Conservation (phyloP, 2,113 vertebrate species). For the Odontophorus gujanensis region DNA sequence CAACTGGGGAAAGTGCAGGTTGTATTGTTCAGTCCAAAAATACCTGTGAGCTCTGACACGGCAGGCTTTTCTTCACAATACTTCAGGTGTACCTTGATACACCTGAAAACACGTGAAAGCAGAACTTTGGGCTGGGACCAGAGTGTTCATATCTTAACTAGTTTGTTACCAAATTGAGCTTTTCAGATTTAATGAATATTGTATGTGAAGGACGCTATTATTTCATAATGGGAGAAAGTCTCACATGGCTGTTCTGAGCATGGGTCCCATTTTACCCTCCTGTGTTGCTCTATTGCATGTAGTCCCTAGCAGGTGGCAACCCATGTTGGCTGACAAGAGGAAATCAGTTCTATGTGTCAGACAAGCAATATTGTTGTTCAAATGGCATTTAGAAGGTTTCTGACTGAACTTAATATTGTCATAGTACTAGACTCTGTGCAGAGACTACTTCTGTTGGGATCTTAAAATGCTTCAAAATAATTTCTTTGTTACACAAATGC, state of each 20-base stretch:
- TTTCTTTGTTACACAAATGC: not conserved
- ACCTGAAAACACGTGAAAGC: too few species aligned
- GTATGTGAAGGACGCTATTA: not conserved
- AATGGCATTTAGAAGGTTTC: not conserved
- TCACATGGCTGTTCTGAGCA: not conserved
- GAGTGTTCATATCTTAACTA: not conserved
- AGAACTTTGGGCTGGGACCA: not conserved
- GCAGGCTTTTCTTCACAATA: not conserved
- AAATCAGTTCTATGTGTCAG: not conserved
- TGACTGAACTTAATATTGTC: not conserved
- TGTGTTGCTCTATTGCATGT: fast-evolving
- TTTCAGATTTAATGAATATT: not conserved
- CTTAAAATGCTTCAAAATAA: not conserved
- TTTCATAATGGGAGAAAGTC: not conserved
- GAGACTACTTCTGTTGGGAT: not conserved
- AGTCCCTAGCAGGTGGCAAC: not conserved
- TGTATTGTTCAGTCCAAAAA: not conserved
- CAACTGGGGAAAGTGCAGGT: fast-evolving
- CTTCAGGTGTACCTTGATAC: not conserved
- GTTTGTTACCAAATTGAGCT: not conserved
- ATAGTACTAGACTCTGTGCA: not conserved
- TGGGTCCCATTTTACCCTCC: not conserved
- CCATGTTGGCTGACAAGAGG: not conserved
- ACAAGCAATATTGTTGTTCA: not conserved
- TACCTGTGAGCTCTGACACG: not conserved